These are phyloP conservation scores for Syngnathus floridae DNA, from an alignment of 2,113 vertebrate species.

Conservation along the genomic window DNA sequence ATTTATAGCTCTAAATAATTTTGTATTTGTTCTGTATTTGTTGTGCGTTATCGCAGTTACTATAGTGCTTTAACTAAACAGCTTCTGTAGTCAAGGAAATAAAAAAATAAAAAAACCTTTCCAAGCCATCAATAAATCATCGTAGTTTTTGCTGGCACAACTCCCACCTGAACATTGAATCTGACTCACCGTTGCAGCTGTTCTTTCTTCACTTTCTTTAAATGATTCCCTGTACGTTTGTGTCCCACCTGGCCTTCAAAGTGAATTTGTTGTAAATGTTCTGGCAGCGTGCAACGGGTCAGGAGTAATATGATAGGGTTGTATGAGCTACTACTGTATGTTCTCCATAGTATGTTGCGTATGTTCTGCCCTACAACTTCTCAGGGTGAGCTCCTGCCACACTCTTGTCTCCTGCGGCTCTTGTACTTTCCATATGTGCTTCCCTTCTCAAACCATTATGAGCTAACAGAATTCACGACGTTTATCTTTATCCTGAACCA, in stretches of 20 bases:
- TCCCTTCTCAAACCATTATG: slow-evolving; percentile 38
- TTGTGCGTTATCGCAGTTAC: no score
- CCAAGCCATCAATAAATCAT: not conserved
- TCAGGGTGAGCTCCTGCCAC: not conserved
- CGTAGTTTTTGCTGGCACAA: not conserved
- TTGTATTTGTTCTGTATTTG: no score
- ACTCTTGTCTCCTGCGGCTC: slow-evolving; percentile 3
- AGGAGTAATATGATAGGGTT: not conserved
- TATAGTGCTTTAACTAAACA: no score
- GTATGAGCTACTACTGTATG: not conserved
- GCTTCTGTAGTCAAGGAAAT: not conserved
- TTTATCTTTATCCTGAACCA: slow-evolving; percentile 10
- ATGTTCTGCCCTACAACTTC: not conserved
- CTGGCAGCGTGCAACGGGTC: not conserved
- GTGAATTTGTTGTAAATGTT: not conserved
- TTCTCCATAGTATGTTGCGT: not conserved
- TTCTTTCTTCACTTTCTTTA: not conserved
- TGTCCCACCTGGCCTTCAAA: not conserved
- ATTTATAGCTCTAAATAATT: no score
- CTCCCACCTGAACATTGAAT: not conserved
- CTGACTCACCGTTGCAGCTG: not conserved
- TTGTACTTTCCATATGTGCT: slow-evolving; percentile 38
- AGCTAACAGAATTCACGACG: slow-evolving; percentile 44
- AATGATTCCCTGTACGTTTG: not conserved
- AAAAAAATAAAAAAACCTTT: not conserved